Base-by-base conservation (phyloP, 2,113 vertebrate genomes). In the Oncorhynchus gorbuscha region DNA sequence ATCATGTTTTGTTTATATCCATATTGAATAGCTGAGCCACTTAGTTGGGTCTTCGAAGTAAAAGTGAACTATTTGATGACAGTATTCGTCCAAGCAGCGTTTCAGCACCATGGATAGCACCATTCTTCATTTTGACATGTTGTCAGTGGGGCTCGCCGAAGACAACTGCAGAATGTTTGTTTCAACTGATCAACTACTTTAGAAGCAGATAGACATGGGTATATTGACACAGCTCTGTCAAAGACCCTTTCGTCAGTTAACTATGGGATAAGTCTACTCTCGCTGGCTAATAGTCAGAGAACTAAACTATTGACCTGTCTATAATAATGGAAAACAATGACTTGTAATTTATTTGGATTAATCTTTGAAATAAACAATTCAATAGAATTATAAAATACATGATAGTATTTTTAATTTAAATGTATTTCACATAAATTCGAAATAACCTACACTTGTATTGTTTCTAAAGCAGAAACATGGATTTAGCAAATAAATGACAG, bases 71-170 rank as follows among this genome's bases (percentile, higher is more conserved):
- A 24, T 62, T 7, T 62, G 59, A 62, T 62, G n/a, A n/a, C 39
- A 72, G 61, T 59, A 22, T 58, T 22, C 2, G 13, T 30, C 32
- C 26, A 51, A 6, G 2, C 16, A 26, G 3, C 6, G 20, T 30
- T 87, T 92, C 90, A 93, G 93, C 79, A 93, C 90, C 91, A 83
- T 73, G 93, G 93, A 90, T 81, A 93, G 93, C 81, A 4, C 22
- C 51, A 51, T 1, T n/a, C 45, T n/a, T 70, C 45, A 51, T n/a
- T 28, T n/a, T 70, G 16, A 49, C 22, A 28, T 11, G 12, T 26
- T 28, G 11, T 14, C 12, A 5, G 26, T 11, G 24, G 6, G 4
- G 65, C 26, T 67, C 76, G 84, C 14, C 66, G 49, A 69, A 32
- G 58, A 49, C 24, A 58, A 18, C 49, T 30, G 22, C 24, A 28